These are phyloP conservation scores for Drepanosiphum platanoidis DNA, from an alignment of 2,888 invertebrate species.

Conservation along the genomic window DNA sequence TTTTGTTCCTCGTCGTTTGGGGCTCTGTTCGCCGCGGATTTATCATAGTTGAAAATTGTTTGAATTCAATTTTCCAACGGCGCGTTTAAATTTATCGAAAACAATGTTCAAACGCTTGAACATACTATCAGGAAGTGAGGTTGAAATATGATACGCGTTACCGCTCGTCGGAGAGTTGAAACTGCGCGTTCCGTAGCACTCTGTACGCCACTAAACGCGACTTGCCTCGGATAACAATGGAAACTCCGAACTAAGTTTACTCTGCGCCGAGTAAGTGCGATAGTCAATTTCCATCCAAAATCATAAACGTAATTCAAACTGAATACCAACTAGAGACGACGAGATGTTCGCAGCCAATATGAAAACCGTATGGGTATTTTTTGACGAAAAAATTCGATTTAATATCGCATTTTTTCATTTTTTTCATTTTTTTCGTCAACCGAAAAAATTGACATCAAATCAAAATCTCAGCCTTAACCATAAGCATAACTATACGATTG, in stretches of 20 bases:
- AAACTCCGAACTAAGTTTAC: slow-evolving; percentile 22
- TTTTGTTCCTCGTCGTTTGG: neutral
- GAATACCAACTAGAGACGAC: no score
- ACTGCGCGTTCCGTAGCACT: neutral
- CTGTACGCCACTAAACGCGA: neutral
- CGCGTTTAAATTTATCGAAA: neutral
- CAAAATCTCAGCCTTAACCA: no score
- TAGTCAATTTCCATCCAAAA: slow-evolving; percentile 6
- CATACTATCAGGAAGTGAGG: neutral
- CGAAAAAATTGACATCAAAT: no score
- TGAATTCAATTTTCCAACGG: neutral
- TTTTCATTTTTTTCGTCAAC: no score
- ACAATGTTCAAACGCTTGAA: neutral
- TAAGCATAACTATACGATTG: no score
- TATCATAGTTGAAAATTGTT: neutral
- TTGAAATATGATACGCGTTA: slow-evolving; percentile 8
- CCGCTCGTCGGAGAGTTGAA: neutral
- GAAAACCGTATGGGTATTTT: no score
- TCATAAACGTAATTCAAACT: neutral
- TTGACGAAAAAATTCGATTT: no score
- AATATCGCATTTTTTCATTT: no score
- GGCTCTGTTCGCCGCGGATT: neutral
- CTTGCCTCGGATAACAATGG: slow-evolving; percentile 27
- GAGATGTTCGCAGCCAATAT: no score
- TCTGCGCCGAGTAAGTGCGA: neutral